Percentiles rank a stretch among this genome's conserved stretches.
Evolutionary conservation across 2,113 vertebrate genomes (phyloP).

Genomic region (Phaethornis superciliosus): DNA sequence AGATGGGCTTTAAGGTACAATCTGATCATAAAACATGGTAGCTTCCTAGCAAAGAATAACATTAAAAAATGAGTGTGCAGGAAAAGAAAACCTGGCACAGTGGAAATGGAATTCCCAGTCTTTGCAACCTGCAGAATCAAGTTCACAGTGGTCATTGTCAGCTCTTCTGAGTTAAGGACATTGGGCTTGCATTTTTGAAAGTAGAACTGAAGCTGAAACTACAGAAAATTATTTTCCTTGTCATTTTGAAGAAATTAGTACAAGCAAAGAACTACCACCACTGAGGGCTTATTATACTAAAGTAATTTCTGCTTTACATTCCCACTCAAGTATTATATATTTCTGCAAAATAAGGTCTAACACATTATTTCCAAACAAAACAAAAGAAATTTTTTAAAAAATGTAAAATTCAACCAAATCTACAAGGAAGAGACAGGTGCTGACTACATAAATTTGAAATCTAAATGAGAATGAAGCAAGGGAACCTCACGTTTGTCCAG

Average conservation of each 20-base stretch:
- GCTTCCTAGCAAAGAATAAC: neutral
- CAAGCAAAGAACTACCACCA: neutral
- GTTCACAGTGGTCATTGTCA: neutral
- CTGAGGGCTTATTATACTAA: neutral
- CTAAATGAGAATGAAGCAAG: neutral
- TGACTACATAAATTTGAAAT: neutral
- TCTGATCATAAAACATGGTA: neutral
- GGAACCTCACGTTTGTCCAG: neutral
- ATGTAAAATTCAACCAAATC: neutral
- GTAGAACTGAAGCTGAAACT: neutral
- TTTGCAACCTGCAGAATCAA: neutral
- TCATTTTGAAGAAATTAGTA: neutral
- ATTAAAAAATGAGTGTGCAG: neutral
- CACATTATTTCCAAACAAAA: neutral
- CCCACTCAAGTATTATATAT: neutral
- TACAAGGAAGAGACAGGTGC: neutral
- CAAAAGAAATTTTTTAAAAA: neutral
- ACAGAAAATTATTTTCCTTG: neutral
- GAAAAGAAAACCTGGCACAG: neutral
- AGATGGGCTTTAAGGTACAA: neutral
- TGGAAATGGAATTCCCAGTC: neutral
- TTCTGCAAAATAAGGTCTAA: neutral
- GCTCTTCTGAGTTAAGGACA: neutral
- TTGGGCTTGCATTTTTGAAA: neutral
- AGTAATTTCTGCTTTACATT: neutral